Evolutionary conservation across 2,888 invertebrate species (phyloP).

Genomic region (Rhimphoctona megacephalus): DNA sequence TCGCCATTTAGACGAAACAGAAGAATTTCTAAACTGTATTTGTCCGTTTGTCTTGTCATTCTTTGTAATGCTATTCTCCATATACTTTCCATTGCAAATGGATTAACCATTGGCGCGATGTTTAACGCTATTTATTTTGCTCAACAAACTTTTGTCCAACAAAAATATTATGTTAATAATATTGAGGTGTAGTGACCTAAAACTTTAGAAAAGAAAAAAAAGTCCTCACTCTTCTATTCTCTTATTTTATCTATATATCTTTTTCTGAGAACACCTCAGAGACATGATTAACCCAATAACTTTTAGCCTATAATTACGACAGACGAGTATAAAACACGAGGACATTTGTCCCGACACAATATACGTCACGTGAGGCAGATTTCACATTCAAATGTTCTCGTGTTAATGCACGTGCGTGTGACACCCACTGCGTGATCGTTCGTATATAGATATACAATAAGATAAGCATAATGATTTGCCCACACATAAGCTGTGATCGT

Average conservation of each 20-base stretch:
- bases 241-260: background rate
- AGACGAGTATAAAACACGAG: background rate
- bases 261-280: background rate
- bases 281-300: constrained; percentile 4
- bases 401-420: constrained; percentile 59
- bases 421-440: constrained; percentile 23
- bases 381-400: constrained; percentile 16
- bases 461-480: constrained; percentile 5
- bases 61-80: too few species aligned
- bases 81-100: too few species aligned
- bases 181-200: background rate
- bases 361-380: constrained; percentile 30
- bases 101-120: too few species aligned
- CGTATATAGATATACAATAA: constrained; percentile 15
- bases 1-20: too few species aligned
- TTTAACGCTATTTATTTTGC: too few species aligned
- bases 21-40: too few species aligned
- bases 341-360: constrained; percentile 25
- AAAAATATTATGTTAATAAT: background rate
- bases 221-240: background rate
- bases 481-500: constrained; percentile 25
- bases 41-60: too few species aligned
- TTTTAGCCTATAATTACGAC: constrained; percentile 19
- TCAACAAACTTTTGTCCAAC: too few species aligned
- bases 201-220: background rate